These are phyloP conservation scores for Antheraea pernyi DNA, from an alignment of 1,140 invertebrate genomes.

Conservation along the genomic window DNA sequence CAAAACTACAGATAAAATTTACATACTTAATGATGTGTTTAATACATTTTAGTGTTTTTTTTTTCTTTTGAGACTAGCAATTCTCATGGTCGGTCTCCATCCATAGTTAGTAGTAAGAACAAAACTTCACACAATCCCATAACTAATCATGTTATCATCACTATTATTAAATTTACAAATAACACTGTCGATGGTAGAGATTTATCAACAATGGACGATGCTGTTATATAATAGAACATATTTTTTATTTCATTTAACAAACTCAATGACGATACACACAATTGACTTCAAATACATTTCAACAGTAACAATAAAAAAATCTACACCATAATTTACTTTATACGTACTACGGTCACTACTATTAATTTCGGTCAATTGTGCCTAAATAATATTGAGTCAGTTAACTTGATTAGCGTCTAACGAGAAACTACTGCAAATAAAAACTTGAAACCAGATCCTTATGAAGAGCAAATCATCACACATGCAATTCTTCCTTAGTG, in stretches of 20 bases:
- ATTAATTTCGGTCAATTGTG: not conserved
- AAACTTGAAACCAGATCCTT: constrained; percentile 17
- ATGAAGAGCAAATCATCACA: constrained; percentile 40
- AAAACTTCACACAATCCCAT: not conserved
- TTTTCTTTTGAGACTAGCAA: constrained; percentile 67
- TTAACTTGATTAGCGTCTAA: constrained; percentile 21
- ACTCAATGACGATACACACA: not conserved
- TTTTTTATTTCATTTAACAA: not conserved
- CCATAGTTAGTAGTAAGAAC: constrained; percentile 2
- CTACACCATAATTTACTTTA: too few relatives aligned
- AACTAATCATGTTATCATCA: not conserved
- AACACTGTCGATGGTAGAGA: not conserved
- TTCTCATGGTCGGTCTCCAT: constrained; percentile 30
- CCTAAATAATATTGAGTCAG: constrained; percentile 10
- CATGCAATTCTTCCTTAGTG: constrained; percentile 16
- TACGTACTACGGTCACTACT: too few relatives aligned
- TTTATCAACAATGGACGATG: not conserved
- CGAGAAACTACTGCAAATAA: constrained; percentile 25
- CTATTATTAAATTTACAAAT: not conserved
- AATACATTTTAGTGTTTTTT: not conserved
- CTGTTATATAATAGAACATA: not conserved
- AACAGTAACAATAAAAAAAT: not conserved
- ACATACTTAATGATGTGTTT: not conserved
- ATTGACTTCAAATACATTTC: not conserved
- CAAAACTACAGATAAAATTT: not conserved